Percentiles rank a stretch among this genome's conserved stretches.
phyloP scores from a whole-genome alignment of 2,113 vertebrate species.

The Misgurnus anguillicaudatus region DNA sequence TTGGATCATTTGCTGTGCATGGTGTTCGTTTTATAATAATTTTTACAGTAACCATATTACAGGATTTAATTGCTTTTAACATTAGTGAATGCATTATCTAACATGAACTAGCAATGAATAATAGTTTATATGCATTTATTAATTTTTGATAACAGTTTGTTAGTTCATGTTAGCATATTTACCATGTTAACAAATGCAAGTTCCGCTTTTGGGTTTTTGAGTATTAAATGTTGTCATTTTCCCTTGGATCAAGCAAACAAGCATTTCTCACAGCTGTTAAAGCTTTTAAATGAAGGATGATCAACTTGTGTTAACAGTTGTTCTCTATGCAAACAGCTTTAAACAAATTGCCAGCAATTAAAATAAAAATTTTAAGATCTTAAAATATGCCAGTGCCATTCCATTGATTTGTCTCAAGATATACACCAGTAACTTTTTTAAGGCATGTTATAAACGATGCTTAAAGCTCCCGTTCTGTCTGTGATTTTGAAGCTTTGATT shows the following conservation, averaged over 20 bases:
- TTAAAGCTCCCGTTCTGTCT: too few relatives aligned
- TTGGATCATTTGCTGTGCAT: constrained; percentile 25
- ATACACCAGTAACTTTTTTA: too few relatives aligned
- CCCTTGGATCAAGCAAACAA: background rate
- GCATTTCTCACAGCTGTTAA: background rate
- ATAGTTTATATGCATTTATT: too few relatives aligned
- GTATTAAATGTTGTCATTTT: background rate
- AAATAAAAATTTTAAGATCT: background rate
- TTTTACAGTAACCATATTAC: background rate
- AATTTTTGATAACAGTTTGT: too few relatives aligned
- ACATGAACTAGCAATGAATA: too few relatives aligned
- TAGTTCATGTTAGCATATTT: too few relatives aligned
- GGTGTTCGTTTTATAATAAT: background rate
- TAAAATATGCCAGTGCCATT: too few relatives aligned
- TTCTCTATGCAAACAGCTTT: background rate
- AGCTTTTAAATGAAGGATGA: background rate
- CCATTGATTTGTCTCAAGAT: too few relatives aligned
- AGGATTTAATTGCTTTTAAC: background rate
- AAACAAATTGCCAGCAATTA: background rate
- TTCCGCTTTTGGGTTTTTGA: background rate
- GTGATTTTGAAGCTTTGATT: too few relatives aligned
- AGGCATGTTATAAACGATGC: too few relatives aligned
- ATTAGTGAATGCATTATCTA: too few relatives aligned
- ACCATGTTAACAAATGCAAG: too few relatives aligned
- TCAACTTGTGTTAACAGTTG: background rate